Evolutionary conservation across 2,888 invertebrate species (phyloP).

Genomic region (Nyleta sp.): DNA sequence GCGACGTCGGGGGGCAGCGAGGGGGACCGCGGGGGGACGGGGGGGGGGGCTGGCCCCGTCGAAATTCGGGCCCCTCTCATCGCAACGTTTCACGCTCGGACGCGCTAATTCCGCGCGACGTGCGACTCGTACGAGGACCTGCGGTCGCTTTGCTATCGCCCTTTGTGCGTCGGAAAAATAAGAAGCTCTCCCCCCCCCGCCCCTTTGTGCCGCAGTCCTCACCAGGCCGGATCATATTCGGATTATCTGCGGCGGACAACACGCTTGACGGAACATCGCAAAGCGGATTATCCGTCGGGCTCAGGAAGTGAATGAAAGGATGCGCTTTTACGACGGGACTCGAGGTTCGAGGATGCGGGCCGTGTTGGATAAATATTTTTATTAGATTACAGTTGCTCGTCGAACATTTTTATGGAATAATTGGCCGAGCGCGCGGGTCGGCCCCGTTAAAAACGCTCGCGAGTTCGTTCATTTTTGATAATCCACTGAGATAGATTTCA

Average conservation of each 20-base stretch:
- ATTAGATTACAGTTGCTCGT: no score
- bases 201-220: slow-evolving; percentile 53
- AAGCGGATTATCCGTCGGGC: slow-evolving; percentile 47
- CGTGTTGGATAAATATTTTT: no score
- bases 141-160: slow-evolving; percentile 50
- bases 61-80: slow-evolving; percentile 33
- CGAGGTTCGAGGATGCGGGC: no score
- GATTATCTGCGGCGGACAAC: slow-evolving; percentile 43
- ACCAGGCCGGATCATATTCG: slow-evolving; percentile 41
- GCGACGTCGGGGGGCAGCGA: slow-evolving; percentile 31
- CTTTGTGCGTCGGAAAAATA: slow-evolving; percentile 29
- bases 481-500: no score
- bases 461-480: no score
- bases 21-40: slow-evolving; percentile 54
- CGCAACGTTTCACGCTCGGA: slow-evolving; percentile 69
- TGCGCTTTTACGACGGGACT: no score
- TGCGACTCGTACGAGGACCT: slow-evolving; percentile 29
- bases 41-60: no score
- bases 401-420: no score
- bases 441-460: no score
- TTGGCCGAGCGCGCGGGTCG: no score
- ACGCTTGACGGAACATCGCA: slow-evolving; percentile 39
- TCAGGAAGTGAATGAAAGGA: slow-evolving; percentile 42
- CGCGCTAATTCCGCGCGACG: slow-evolving; percentile 68
- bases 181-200: no score